phyloP scores from a whole-genome alignment of 2,113 vertebrate genomes.

The Phalacrocorax aristotelis region DNA sequence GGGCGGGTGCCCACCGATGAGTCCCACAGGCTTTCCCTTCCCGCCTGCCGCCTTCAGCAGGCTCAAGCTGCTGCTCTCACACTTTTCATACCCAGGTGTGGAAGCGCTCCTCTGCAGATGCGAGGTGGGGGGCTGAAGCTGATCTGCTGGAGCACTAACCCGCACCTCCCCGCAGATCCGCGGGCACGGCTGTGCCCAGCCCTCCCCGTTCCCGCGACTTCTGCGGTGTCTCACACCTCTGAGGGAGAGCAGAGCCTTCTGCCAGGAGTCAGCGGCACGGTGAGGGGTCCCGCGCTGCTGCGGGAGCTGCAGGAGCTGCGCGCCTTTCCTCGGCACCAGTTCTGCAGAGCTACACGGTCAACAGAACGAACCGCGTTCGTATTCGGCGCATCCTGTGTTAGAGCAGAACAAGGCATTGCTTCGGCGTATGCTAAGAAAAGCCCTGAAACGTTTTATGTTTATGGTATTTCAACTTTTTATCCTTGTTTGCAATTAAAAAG shows the following conservation, averaged over 20 bases:
- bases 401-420: background rate
- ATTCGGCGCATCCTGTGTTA: accelerated
- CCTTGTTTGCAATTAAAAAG: background rate
- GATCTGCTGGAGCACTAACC: background rate
- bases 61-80: background rate
- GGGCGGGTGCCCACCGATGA: accelerated
- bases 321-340: accelerated
- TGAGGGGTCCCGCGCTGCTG: background rate
- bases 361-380: accelerated
- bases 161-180: background rate
- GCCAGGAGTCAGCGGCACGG: background rate
- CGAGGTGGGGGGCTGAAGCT: accelerated
- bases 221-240: accelerated
- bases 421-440: background rate
- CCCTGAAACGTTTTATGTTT: background rate
- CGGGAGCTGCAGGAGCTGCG: accelerated
- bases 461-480: background rate
- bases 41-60: background rate
- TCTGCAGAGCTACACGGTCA: background rate
- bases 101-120: background rate
- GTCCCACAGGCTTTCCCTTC: background rate
- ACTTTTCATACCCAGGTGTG: too few relatives aligned
- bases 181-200: background rate
- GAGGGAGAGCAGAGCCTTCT: background rate
- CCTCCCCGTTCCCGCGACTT: accelerated